Conservation (phyloP, 1,140 invertebrate species). For the Plectrocnemia conspersa region DNA sequence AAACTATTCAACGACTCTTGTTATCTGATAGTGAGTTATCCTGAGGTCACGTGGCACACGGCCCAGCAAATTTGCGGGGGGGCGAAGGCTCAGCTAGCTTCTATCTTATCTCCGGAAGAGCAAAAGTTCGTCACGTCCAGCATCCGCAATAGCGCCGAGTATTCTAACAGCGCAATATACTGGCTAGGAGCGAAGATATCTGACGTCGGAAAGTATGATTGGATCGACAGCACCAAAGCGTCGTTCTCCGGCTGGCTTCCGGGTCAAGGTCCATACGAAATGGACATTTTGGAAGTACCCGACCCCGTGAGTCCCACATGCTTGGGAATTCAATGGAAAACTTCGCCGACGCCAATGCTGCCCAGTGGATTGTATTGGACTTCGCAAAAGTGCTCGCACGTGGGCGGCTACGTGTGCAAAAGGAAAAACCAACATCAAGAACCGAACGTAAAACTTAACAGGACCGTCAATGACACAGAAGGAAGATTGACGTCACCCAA, state of each 20-base stretch:
- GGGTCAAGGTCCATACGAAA: constrained; percentile 40
- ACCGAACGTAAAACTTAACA: constrained; percentile 42
- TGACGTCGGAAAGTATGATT: constrained; percentile 47
- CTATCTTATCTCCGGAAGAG: constrained; percentile 58
- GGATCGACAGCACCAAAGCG: constrained; percentile 58
- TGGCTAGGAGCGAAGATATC: constrained; percentile 57
- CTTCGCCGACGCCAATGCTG: constrained; percentile 53
- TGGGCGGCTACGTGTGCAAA: constrained; percentile 64
- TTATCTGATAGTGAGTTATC: constrained; percentile 68
- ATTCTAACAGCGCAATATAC: constrained; percentile 62
- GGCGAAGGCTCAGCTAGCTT: constrained; percentile 57
- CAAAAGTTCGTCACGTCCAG: constrained; percentile 60
- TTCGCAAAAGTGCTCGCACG: constrained; percentile 51
- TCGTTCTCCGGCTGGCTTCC: constrained; percentile 56
- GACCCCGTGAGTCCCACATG: constrained; percentile 44
- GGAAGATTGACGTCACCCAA: constrained; percentile 56
- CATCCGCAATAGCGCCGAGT: constrained; percentile 61
- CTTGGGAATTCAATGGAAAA: constrained; percentile 59
- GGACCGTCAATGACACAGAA: constrained; percentile 44
- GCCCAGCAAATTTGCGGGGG: constrained; percentile 66
- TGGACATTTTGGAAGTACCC: constrained; percentile 42
- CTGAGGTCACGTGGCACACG: constrained; percentile 66
- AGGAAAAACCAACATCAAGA: constrained; percentile 40
- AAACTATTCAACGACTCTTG: constrained; percentile 62
- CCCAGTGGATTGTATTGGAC: constrained; percentile 63